Evolutionary conservation across 2,888 invertebrate genomes (phyloP), one percentile per base, ranked within the genome.

Genomic region (Erebia ligea): DNA sequence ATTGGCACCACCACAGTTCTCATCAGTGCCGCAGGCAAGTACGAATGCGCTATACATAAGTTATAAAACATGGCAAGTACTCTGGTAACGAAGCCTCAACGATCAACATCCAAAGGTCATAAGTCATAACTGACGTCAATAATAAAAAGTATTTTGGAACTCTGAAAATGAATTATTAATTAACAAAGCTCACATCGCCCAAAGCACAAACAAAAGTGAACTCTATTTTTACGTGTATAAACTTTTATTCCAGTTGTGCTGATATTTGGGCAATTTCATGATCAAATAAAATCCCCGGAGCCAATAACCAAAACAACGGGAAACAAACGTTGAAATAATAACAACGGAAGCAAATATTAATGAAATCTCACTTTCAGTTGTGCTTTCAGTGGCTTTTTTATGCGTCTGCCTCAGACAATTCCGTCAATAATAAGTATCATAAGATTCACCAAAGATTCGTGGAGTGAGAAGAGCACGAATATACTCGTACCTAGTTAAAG

Each of bases 101-200:
- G n/a, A 65, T 69, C 19, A 58, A 21, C 59, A 48, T 65, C 61
- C 4, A 68, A 73, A 70, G 70, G 68, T 66, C 70, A 57, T 68
- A 54, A 50, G 68, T 66, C 70, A 57, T 68, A 54, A 50, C 56
- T 61, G 68, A 73, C 68, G 73, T 66, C 73, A 68, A 48, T 45
- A 62, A 61, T 34, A 69, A 57, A 64, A 65, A 73, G 67, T 68
- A 70, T 62, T 65, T 68, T 17, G 66, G 56, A 68, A 45, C 62
- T 50, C 45, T 21, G 71, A 68, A 72, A 70, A 73, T 68, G 66
- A 73, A 70, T 73, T 70, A 73, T 73, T 73, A 70, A 73, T 70
- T 70, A 73, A 52, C 25, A 62, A 68, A 68, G 57, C 62, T 65
- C 61, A 68, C 62, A 63, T 50, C 34, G 57, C 48, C 50, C 15